Base-by-base conservation (phyloP, 2,888 invertebrate genomes). In the Heterodera filipjevi region DNA sequence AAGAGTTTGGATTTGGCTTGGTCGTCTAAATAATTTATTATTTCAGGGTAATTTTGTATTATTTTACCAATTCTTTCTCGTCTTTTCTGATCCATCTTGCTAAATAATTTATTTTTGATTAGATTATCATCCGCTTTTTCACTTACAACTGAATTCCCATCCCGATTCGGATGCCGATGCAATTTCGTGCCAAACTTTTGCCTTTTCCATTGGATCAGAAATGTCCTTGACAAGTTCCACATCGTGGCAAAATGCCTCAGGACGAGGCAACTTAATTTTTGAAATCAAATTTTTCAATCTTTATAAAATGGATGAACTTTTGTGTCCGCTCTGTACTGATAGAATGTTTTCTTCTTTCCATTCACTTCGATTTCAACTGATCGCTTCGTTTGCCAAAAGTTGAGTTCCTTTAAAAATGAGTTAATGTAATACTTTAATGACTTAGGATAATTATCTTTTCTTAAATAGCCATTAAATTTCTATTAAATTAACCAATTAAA, bases 101-200 rank as follows among this genome's bases (percentile, higher is more conserved):
- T 59, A n/a, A 49, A 49, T 59, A 3, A n/a, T 5, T 59, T 59
- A 59, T n/a, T 49, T 5, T 49, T 49, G 5, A 6, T 39, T 10
- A 6, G 3, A 10, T 39, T 10, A 6, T 39, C 3, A 10, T 39
- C 39, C 39, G 39, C 39, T 39, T 39, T 39, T 10, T 39, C 39
- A 49, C 73, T 96, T 92, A 0, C 94, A 93, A 0, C 95, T 95
- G 90, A 95, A 97, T 89, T 96, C 96, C 96, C 95, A 96, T 3
- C 96, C 96, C 0, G 95, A 95, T 90, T 96, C 96, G 0, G 95
- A 95, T 0, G 86, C 85, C 16, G 77, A 72, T 22, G 81, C 81
- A 10, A 78, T 53, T 49, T 74, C 44, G 16, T 53, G 46, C 75
- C 75, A 74, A 59, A 74, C 33, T 14, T 32, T 46, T 59, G 49